These are phyloP conservation scores for Hirudo medicinalis DNA, from an alignment of 1,140 invertebrate genomes.

Conservation along the genomic window DNA sequence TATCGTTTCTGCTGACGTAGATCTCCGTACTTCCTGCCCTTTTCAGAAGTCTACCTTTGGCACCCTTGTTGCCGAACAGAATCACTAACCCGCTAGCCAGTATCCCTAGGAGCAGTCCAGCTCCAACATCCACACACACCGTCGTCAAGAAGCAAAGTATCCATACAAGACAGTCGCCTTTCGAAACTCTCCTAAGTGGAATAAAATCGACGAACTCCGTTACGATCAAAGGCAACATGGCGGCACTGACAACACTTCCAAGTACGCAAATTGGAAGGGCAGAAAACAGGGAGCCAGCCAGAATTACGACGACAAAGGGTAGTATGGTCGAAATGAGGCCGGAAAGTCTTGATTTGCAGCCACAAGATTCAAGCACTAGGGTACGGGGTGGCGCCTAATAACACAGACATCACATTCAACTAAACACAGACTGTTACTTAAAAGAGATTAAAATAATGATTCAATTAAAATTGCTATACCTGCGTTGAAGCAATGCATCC, in stretches of 20 bases:
- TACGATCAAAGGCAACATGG: slow-evolving; percentile 35
- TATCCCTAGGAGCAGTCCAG: slow-evolving; percentile 35
- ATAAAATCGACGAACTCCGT: slow-evolving; percentile 33
- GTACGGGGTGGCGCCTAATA: slow-evolving; percentile 26
- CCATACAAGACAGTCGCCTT: slow-evolving; percentile 38
- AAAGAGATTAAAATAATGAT: not conserved
- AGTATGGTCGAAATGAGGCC: slow-evolving; percentile 37
- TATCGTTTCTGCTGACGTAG: not conserved
- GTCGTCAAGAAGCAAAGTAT: slow-evolving; percentile 33
- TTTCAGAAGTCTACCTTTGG: slow-evolving; percentile 17
- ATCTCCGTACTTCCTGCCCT: slow-evolving; percentile 13
- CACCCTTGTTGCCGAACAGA: slow-evolving; percentile 35
- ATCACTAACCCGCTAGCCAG: slow-evolving; percentile 33
- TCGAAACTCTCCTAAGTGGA: slow-evolving; percentile 35
- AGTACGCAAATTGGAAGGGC: slow-evolving; percentile 39
- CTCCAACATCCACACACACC: slow-evolving; percentile 35
- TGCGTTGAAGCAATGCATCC: slow-evolving; percentile 27
- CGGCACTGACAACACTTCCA: slow-evolving; percentile 35
- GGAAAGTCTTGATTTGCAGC: slow-evolving; percentile 30
- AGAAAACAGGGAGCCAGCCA: slow-evolving; percentile 38
- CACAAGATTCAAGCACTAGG: slow-evolving; percentile 27
- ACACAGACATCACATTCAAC: not conserved
- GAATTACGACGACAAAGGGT: slow-evolving; percentile 42
- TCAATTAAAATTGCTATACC: not conserved
- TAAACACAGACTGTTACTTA: not conserved